Base-by-base conservation (phyloP, 2,113 vertebrate species). In the Gymnocephalus cernua region DNA sequence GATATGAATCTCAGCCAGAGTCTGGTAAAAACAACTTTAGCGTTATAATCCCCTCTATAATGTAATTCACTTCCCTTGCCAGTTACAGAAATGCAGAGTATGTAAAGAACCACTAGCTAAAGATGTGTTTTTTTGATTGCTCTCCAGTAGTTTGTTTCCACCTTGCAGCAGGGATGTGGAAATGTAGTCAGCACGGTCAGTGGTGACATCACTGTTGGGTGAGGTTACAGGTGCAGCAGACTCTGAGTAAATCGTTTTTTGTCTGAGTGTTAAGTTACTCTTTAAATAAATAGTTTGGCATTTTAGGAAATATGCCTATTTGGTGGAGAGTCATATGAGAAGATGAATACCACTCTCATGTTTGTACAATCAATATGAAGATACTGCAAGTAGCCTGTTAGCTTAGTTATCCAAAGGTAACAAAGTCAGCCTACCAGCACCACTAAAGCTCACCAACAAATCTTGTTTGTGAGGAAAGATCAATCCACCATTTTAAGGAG, bases 1-100 rank as follows among this genome's bases (percentile, higher is more conserved):
- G 88, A 93, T 19, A 88, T 97, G 21, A 85, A 78, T n/a, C 90
- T 99, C 85, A 96, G 92, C 41, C 92, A 91, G 35, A 89, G 88
- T 2, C 86, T 96, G 96, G 97, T 96, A 91, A 95, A 91, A 23
- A 47, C 11, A 18, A 21, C 9, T 45, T 54, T 10, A 10, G 8
- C 25, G 21, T 64, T 13, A 15, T 41, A 11, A 16, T n/a, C 25
- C 32, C 19, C 23, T 44, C 12, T 16, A 3, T 8, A 2, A 13
- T 29, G 29, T 10, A 27, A 19, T 18, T 27, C 29, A 21, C 3
- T 38, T 38, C 5, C 48, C 19, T 16, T 35, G 51, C 4, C 29
- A 57, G 15, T n/a, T 18, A 13, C 10, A 72, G 21, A 29, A 57
- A 4, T 2, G 3, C 4, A 16, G 35, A 6, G 14, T 23, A 6